Conservation (phyloP, 1,140 invertebrate genomes). For the Oscheius sp. region DNA sequence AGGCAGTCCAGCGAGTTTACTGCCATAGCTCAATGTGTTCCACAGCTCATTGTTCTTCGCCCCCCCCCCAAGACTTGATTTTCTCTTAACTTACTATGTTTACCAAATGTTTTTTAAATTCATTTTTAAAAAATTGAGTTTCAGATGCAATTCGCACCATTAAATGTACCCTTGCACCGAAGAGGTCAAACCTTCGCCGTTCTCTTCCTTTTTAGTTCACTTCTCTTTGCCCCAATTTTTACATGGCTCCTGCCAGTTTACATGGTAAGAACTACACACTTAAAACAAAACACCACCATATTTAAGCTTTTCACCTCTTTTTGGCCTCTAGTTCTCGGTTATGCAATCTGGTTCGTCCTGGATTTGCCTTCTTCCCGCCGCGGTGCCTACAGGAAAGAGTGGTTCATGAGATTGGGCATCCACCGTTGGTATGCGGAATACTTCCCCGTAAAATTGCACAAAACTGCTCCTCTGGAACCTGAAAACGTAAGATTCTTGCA, state of each 20-base stretch:
- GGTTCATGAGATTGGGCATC: constrained; percentile 27
- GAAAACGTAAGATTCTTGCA: neutral
- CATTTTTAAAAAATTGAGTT: constrained; percentile 5
- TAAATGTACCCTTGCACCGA: constrained; percentile 19
- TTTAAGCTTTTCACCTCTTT: constrained; percentile 13
- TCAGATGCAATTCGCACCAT: constrained; percentile 27
- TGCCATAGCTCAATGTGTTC: too few species aligned
- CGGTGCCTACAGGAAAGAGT: constrained; percentile 31
- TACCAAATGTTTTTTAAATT: constrained; percentile 1
- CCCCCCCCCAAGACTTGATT: too few species aligned
- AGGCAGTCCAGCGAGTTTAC: too few species aligned
- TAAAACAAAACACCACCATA: neutral
- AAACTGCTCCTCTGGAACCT: constrained; percentile 12
- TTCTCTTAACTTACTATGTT: too few species aligned
- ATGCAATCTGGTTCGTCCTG: constrained; percentile 34
- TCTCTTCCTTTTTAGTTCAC: constrained; percentile 16
- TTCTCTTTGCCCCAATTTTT: constrained; percentile 18
- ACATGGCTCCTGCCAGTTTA: constrained; percentile 14
- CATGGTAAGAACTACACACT: neutral
- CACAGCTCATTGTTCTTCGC: too few species aligned
- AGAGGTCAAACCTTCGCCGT: constrained; percentile 28
- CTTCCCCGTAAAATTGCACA: constrained; percentile 31
- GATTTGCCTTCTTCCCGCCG: constrained; percentile 32
- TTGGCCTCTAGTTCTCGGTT: constrained; percentile 32
- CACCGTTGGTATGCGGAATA: constrained; percentile 33